A percentile compares a stretch with the other conserved stretches of the same genome.
phyloP scores from a whole-genome alignment of 2,797 vertebrate species.

The Uromys caudimaculatus region DNA sequence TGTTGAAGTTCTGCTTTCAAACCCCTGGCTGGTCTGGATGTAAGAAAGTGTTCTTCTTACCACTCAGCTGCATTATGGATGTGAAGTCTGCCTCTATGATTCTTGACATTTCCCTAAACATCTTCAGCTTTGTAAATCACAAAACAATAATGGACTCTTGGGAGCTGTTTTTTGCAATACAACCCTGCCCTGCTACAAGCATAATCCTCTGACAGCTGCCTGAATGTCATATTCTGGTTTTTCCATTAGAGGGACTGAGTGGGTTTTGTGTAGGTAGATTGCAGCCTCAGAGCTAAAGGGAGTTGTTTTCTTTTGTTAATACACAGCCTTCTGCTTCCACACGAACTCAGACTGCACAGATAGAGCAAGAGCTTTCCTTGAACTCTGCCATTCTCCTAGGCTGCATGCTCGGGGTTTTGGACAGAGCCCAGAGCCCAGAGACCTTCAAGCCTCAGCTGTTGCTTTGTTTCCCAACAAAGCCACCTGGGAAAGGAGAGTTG shows the following conservation, averaged over 20 bases:
- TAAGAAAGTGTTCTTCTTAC: background rate
- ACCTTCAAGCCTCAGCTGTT: background rate
- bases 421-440: background rate
- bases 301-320: background rate
- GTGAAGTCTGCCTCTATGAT: background rate
- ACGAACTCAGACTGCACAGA: background rate
- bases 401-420: background rate
- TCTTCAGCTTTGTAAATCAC: slow-evolving; percentile 26
- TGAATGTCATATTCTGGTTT: background rate
- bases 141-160: background rate
- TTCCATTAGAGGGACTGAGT: background rate
- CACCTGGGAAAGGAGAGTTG: background rate
- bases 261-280: slow-evolving; percentile 13
- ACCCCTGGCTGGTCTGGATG: background rate
- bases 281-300: background rate
- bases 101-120: background rate
- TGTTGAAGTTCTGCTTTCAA: background rate
- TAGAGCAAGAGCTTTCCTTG: background rate
- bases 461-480: slow-evolving; percentile 28
- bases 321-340: background rate
- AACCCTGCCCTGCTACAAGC: background rate
- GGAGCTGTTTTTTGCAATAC: background rate
- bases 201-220: background rate
- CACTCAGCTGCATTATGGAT: background rate
- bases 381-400: background rate